Evolutionary conservation across 2,797 vertebrate genomes (phyloP), one percentile per base, ranked within the genome.

Genomic region (Pteronotus mesoamericanus): DNA sequence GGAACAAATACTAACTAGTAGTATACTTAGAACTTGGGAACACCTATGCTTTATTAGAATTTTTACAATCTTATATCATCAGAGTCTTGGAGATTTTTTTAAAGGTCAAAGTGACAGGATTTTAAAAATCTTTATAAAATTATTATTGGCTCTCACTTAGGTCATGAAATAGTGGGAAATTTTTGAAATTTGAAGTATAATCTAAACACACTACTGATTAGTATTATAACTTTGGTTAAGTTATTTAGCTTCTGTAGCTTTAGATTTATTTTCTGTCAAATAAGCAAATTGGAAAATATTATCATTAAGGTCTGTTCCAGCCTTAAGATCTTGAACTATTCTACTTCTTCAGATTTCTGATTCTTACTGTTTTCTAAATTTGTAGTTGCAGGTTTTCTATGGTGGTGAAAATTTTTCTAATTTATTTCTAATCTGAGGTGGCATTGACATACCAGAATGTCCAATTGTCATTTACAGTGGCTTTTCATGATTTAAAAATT

Each of bases 401-500:
- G 22, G 37, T 61, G 18, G 18, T 75, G 12, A 55, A 34, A 55
- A 34, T 51, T 84, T 80, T 87, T 94, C 53, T 34, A n/a, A 14
- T 92, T 21, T 69, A 12, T 89, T 68, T 87, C 22, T 87, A 22
- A 51, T 71, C 21, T 71, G 12, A 61, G 57, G 37, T 94, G 19
- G 15, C 34, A 59, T 8, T 91, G 78, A 55, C 24, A 8, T 57
- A 39, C 61, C 48, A 44, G n/a, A 68, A 88, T 78, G 51, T 74
- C 53, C 42, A 42, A 1, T 14, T 9, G 24, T 64, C 51, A 24
- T 85, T 69, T 55, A 57, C 8, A 22, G 9, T 87, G 46, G 46
- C 75, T 92, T 93, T 85, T 87, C 68, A 19, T 84, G 39, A 69
- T 57, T 86, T 77, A 78, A 55, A 95, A 85, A 87, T 86, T 77